A percentile compares a stretch with the other conserved stretches of the same genome.
phyloP scores from a whole-genome alignment of 53 echinoderm and acorn worm genomes.

The Echinometra lucunter region DNA sequence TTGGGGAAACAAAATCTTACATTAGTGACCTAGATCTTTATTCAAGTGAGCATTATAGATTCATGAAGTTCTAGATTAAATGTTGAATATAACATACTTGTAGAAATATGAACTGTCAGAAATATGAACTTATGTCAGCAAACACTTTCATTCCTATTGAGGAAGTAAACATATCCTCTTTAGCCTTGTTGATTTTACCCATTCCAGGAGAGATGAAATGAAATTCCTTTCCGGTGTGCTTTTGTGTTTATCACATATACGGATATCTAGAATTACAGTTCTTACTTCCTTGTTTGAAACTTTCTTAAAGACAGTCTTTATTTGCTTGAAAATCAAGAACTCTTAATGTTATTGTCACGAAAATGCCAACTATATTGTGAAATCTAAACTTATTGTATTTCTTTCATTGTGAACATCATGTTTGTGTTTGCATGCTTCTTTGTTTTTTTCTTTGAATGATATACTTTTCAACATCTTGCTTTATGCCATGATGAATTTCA shows the following conservation, averaged over 20 bases:
- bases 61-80: not conserved
- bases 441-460: too few species aligned
- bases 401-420: too few species aligned
- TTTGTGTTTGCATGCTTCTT: too few species aligned
- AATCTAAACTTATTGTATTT: too few species aligned
- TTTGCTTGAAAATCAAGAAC: too few species aligned
- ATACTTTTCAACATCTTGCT: not conserved
- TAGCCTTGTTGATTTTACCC: not conserved
- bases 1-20: not conserved
- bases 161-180: not conserved
- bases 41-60: not conserved
- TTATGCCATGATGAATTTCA: not conserved
- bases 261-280: not conserved
- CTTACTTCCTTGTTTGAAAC: constrained; percentile 12
- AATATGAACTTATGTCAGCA: too few species aligned
- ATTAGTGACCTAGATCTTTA: not conserved
- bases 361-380: too few species aligned
- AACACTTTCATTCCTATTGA: not conserved
- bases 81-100: too few species aligned
- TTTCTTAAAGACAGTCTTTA: not conserved
- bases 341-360: too few species aligned
- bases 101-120: not conserved
- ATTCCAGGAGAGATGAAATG: not conserved
- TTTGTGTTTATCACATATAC: not conserved
- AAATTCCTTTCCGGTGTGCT: not conserved